phyloP scores from a whole-genome alignment of 2,888 invertebrate genomes.

The Idaea straminata region DNA sequence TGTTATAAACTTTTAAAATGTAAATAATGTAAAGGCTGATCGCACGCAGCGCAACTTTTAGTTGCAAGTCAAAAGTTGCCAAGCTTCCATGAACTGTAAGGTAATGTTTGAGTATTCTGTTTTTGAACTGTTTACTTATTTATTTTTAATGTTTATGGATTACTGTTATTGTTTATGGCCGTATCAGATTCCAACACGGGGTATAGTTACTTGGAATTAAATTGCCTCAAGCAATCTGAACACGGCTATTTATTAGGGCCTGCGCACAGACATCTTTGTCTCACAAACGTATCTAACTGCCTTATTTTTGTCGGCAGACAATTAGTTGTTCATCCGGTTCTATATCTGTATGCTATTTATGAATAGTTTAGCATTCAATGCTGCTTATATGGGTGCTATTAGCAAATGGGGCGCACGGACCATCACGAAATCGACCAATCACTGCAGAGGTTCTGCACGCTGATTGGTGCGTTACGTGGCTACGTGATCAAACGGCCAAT shows the following conservation, averaged over 20 bases:
- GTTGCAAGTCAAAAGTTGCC: conserved; percentile 13
- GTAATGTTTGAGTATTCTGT: not conserved
- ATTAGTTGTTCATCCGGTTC: no score
- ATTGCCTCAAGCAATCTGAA: not conserved
- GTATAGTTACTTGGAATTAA: not conserved
- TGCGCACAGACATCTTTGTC: not conserved
- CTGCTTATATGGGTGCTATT: not conserved
- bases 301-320: no score
- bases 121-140: not conserved
- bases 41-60: not conserved
- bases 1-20: not conserved
- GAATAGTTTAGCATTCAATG: no score
- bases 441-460: not conserved
- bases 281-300: not conserved
- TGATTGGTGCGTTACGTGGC: no score
- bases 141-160: not conserved
- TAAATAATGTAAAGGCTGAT: not conserved
- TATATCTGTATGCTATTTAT: no score
- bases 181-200: not conserved
- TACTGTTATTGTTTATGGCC: not conserved
- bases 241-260: not conserved
- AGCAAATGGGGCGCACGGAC: not conserved
- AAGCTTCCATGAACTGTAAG: conserved; percentile 8
- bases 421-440: not conserved
- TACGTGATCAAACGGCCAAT: no score